phyloP scores from a whole-genome alignment of 2,888 invertebrate species.

The Plemyria rubiginata region DNA sequence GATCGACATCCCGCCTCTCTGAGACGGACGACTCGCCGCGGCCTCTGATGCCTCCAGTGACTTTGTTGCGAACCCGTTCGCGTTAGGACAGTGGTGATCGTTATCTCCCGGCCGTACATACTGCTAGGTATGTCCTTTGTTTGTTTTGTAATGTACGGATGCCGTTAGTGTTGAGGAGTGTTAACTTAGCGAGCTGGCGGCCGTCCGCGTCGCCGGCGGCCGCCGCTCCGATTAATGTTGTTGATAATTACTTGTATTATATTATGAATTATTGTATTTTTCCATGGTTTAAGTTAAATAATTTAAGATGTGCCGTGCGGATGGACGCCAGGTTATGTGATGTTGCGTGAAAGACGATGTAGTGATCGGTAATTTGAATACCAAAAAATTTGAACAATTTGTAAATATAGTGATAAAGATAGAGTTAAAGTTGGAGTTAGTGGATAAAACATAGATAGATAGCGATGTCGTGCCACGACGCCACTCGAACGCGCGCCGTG shows the following conservation, averaged over 20 bases:
- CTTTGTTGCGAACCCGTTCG: constrained; percentile 66
- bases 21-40: constrained; percentile 81
- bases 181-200: constrained; percentile 63
- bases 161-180: constrained; percentile 76
- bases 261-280: constrained; percentile 82
- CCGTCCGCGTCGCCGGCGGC: constrained; percentile 50
- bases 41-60: constrained; percentile 69
- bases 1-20: constrained; percentile 87
- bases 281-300: constrained; percentile 80
- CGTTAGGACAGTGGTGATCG: constrained; percentile 79
- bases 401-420: constrained; percentile 82
- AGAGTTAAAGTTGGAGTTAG: constrained; percentile 75
- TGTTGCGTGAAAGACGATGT: constrained; percentile 70
- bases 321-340: constrained; percentile 68
- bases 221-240: constrained; percentile 74
- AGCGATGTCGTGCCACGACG: constrained; percentile 79
- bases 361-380: constrained; percentile 81
- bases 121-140: constrained; percentile 80
- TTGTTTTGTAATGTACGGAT: constrained; percentile 76
- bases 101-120: constrained; percentile 75
- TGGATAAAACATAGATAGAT: constrained; percentile 75
- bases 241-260: constrained; percentile 80
- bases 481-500: constrained; percentile 77
- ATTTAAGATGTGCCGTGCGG: constrained; percentile 75
- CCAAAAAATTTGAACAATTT: constrained; percentile 84